Conservation (phyloP, 2,888 invertebrate genomes). For the Microdon myrmicae region DNA sequence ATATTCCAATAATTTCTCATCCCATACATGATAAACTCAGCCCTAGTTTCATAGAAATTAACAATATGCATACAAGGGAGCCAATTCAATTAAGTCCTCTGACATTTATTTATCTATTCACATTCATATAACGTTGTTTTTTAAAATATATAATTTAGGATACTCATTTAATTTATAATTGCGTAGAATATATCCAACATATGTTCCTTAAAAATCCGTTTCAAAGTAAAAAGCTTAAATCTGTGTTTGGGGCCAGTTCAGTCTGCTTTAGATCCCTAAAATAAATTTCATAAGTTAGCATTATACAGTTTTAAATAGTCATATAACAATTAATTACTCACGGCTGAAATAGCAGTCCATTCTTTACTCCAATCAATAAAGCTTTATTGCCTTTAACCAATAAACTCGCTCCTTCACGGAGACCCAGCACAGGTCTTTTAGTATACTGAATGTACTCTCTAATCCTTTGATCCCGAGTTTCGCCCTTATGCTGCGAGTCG, state of each 20-base stretch:
- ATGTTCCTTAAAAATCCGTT: neutral
- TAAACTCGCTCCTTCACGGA: slow-evolving; percentile 78
- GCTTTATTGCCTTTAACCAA: slow-evolving; percentile 72
- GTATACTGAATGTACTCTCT: slow-evolving; percentile 74
- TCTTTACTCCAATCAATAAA: slow-evolving; percentile 72
- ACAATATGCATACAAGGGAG: too few species aligned
- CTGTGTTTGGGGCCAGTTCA: slow-evolving; percentile 70
- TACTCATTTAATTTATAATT: neutral
- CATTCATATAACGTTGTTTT: neutral
- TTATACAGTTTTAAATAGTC: slow-evolving; percentile 11
- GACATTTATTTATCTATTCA: slow-evolving; percentile 4
- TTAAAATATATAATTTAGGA: neutral
- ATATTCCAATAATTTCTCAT: too few species aligned
- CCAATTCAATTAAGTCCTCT: too few species aligned
- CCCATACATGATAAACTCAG: neutral
- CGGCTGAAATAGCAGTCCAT: slow-evolving; percentile 75
- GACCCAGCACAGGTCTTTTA: slow-evolving; percentile 73
- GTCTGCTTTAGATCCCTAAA: slow-evolving; percentile 69
- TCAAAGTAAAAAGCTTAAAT: slow-evolving; percentile 71
- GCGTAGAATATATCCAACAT: neutral
- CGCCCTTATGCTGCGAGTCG: slow-evolving; percentile 75
- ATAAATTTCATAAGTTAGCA: slow-evolving; percentile 52
- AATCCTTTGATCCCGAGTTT: slow-evolving; percentile 81
- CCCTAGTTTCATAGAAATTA: too few species aligned
- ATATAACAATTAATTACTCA: slow-evolving; percentile 63